These are phyloP conservation scores for Ariopsis seemanni DNA, from an alignment of 2,113 vertebrate genomes.

Conservation along the genomic window DNA sequence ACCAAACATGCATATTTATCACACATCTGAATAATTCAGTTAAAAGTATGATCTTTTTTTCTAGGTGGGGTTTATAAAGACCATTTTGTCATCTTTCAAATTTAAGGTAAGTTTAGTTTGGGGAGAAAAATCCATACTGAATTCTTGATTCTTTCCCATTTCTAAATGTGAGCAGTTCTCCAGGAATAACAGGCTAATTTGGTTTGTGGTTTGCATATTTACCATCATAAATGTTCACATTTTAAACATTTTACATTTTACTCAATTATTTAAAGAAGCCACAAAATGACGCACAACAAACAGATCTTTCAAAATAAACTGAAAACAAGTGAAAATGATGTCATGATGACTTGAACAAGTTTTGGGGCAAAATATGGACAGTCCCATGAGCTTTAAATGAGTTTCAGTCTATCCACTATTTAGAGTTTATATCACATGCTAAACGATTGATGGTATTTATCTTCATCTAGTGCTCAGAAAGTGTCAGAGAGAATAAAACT, in stretches of 20 bases:
- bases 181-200: not conserved
- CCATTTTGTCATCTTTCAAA: not conserved
- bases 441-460: not conserved
- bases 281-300: not conserved
- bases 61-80: not conserved
- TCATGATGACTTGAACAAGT: not conserved
- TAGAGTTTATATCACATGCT: not conserved
- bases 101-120: not conserved
- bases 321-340: not conserved
- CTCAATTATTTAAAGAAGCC: not conserved
- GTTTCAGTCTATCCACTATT: not conserved
- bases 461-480: not conserved
- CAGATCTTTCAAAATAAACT: not conserved
- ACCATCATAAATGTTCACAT: not conserved
- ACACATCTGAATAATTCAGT: not conserved
- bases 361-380: not conserved
- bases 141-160: not conserved
- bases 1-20: no score
- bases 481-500: not conserved
- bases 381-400: not conserved
- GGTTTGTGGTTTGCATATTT: not conserved
- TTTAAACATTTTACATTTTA: not conserved
- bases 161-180: not conserved
- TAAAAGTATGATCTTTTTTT: not conserved
- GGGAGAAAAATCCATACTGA: not conserved